Conservation (phyloP, 2,113 vertebrate genomes). For the Saimiri boliviensis region DNA sequence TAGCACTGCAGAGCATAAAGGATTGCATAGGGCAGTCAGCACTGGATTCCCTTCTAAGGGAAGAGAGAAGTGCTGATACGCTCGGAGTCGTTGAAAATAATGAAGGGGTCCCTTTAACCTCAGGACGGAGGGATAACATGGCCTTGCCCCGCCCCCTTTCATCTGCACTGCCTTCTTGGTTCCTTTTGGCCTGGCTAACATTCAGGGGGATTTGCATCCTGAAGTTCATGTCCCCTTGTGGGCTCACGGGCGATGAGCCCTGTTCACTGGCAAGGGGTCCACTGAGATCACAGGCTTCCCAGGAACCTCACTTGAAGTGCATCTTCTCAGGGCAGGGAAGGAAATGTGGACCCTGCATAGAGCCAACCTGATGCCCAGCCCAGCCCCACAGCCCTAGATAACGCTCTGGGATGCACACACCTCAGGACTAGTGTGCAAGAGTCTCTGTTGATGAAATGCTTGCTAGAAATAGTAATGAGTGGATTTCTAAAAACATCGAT, state of each 20-base stretch:
- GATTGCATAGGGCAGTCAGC: rapidly evolving
- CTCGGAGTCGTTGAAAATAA: rapidly evolving
- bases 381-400: rapidly evolving
- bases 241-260: neutral
- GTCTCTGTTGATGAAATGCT: rapidly evolving
- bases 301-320: rapidly evolving
- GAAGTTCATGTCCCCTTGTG: neutral
- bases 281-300: neutral
- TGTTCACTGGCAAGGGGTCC: rapidly evolving
- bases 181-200: neutral
- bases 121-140: too few relatives aligned
- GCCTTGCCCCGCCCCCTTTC: neutral
- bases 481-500: too few relatives aligned
- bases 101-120: neutral
- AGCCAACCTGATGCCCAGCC: rapidly evolving
- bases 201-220: too few relatives aligned
- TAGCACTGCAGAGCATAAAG: too few relatives aligned
- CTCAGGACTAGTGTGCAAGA: rapidly evolving
- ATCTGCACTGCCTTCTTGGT: too few relatives aligned
- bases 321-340: too few relatives aligned
- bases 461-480: rapidly evolving
- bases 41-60: neutral
- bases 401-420: rapidly evolving
- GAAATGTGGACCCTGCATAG: rapidly evolving
- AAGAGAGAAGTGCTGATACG: rapidly evolving